Evolutionary conservation across 2,113 vertebrate genomes (phyloP).

Genomic region (Eurystomus gularis): DNA sequence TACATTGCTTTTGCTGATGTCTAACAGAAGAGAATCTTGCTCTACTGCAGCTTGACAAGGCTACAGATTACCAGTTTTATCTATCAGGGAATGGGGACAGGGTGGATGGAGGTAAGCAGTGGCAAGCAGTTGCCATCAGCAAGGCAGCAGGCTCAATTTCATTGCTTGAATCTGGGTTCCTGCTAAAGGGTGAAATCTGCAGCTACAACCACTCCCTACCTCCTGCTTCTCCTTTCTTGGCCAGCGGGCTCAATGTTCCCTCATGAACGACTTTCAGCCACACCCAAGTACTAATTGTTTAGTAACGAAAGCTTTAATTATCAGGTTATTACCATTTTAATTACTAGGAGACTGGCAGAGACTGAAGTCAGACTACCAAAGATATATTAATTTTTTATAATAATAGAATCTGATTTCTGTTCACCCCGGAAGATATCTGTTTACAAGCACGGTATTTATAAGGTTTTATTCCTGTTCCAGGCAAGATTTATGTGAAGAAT

Average conservation of each 20-base stretch:
- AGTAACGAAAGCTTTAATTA: slow-evolving; percentile 32
- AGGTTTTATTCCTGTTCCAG: not conserved
- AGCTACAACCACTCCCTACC: not conserved
- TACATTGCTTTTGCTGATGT: not conserved
- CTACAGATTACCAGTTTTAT: not conserved
- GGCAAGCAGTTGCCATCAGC: not conserved
- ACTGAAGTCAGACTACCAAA: not conserved
- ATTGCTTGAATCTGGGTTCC: not conserved
- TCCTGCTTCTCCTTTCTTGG: not conserved
- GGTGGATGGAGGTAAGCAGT: not conserved
- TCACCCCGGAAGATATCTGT: not conserved
- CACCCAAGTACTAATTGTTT: slow-evolving; percentile 32
- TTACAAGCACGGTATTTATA: slow-evolving; percentile 2
- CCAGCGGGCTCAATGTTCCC: not conserved
- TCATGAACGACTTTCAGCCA: not conserved
- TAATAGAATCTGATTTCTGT: not conserved
- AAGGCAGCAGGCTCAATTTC: not conserved
- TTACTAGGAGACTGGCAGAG: not conserved
- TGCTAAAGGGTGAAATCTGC: not conserved
- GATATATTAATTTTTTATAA: not conserved
- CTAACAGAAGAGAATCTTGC: not conserved
- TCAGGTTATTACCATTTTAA: not conserved
- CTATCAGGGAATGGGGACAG: rapidly evolving
- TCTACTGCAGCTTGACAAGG: not conserved
- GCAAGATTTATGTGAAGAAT: slow-evolving; percentile 25